A percentile compares a stretch with the other conserved stretches of the same genome.
These are phyloP conservation scores for Alca torda DNA, from an alignment of 2,797 vertebrate species.

Conservation along the genomic window DNA sequence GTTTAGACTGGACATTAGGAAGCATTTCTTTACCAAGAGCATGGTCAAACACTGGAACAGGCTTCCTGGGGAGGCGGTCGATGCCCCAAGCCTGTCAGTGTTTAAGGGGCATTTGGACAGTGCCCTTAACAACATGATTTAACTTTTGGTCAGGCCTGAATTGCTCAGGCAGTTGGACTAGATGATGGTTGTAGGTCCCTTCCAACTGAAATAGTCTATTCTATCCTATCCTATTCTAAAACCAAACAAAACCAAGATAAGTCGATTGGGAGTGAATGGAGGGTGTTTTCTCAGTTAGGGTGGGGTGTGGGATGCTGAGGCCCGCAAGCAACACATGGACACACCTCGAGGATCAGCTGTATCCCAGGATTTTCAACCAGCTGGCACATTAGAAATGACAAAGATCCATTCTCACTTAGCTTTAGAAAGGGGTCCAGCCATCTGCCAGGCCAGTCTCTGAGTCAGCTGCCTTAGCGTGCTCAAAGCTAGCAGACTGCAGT, in stretches of 20 bases:
- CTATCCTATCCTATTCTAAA: background rate
- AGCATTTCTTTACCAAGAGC: rapidly evolving
- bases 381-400: background rate
- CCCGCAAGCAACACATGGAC: rapidly evolving
- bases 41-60: no score
- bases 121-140: background rate
- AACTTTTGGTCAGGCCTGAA: background rate
- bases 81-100: no score
- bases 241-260: background rate
- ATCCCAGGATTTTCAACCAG: background rate
- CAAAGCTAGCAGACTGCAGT: background rate
- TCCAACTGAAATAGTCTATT: background rate
- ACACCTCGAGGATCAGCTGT: background rate
- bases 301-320: background rate
- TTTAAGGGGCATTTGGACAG: background rate
- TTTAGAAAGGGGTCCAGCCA: background rate
- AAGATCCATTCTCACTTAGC: background rate
- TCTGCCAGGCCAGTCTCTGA: background rate
- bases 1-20: rapidly evolving
- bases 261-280: background rate
- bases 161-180: background rate
- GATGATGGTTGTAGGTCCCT: rapidly evolving
- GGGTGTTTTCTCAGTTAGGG: background rate
- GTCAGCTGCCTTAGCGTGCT: background rate
- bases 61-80: background rate